Base-by-base conservation (phyloP, 2,888 invertebrate genomes). In the Physocephala rufipes region DNA sequence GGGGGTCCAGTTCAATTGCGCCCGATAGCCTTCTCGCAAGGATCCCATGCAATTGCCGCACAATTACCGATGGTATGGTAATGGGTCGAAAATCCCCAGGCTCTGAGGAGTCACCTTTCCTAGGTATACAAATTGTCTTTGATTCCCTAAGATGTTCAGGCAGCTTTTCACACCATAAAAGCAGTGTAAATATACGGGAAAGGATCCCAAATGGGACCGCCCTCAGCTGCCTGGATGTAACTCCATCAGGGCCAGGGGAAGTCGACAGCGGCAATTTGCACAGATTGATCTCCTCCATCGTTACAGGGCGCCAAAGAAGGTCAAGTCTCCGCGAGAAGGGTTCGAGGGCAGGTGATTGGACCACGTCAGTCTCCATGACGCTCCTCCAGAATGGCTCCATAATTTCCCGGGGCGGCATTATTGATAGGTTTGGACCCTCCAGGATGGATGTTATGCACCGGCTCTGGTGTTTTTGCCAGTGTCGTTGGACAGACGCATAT, bases 61-160 rank as follows among this genome's bases (percentile, higher is more conserved):
- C 65, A 49, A 65, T 47, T 2, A 65, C 65, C 28, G 65, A 65
- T 16, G 49, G 47, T 7, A 65, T 47, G n/a, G 49, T 65, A 15
- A 65, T 65, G 2, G 65, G 65, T 15, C 65, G n/a, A 28, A 65
- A 65, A 26, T 65, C 51, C 15, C 49, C 65, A 3, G 65, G 65
- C 7, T 45, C 51, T 21, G 65, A 21, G 49, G 45, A 45, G 26
- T 65, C 16, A 26, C 21, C 49, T 26, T 65, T 65, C 26, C 49
- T 65, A 1, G 65, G 65, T 13, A 65, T 36, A 49, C 47, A 65
- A 2, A 47, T 49, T 4, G 65, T 65, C 26, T 26, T 43, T 5
- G 65, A 64, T 3, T 2, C 13, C 4, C 26, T 65, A 1, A 3
- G 26, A 2, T 7, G 28, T 15, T 28, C 19, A 2, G 64, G 64